phyloP scores from a whole-genome alignment of 2,113 vertebrate genomes.

The Grantiella picta region DNA sequence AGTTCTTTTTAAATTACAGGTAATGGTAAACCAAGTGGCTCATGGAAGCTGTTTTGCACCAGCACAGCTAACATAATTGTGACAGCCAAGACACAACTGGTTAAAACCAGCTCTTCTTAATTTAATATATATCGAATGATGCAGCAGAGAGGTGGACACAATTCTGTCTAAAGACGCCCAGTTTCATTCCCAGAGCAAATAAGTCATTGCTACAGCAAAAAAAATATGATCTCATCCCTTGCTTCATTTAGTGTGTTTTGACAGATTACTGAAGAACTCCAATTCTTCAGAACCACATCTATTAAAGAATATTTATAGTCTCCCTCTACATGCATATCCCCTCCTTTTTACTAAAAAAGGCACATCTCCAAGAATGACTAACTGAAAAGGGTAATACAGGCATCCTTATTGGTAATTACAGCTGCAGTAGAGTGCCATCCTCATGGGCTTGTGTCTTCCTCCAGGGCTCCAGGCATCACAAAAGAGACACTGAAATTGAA shows the following conservation, averaged over 20 bases:
- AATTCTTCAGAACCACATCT: not conserved
- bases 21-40: not conserved
- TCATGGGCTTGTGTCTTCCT: not conserved
- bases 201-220: not conserved
- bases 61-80: not conserved
- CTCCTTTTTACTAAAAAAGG: not conserved
- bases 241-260: not conserved
- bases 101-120: not conserved
- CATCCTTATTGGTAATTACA: not conserved
- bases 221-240: not conserved
- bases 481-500: not conserved
- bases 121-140: not conserved
- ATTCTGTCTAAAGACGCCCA: not conserved
- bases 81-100: not conserved
- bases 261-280: constrained; percentile 6
- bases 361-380: not conserved
- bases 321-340: not conserved
- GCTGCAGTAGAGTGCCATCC: not conserved
- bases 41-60: not conserved
- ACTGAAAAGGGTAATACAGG: not conserved
- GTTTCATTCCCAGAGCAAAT: not conserved
- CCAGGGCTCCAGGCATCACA: not conserved
- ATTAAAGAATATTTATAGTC: constrained; percentile 18
- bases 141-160: not conserved
- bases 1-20: not conserved